Conservation (phyloP, 2,113 vertebrate species). For the Elaphurus davidianus region DNA sequence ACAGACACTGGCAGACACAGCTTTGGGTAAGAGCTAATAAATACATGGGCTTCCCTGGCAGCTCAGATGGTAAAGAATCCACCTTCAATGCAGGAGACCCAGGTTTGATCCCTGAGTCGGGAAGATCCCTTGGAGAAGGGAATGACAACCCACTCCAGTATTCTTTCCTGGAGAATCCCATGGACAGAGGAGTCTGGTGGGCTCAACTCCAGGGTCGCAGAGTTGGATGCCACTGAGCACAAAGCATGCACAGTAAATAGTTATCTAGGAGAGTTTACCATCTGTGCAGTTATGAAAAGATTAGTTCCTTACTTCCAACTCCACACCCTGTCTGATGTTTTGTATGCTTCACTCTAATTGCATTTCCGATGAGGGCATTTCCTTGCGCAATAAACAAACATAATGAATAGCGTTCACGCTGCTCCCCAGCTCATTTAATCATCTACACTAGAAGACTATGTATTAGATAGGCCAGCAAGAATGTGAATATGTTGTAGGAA, state of each 20-base stretch:
- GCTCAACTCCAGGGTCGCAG: fast-evolving
- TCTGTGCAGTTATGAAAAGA: neutral
- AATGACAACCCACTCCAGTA: neutral
- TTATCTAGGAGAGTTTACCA: neutral
- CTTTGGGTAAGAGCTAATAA: neutral
- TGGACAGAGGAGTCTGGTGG: neutral
- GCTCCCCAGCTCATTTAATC: neutral
- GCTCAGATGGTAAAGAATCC: neutral
- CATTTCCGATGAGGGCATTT: neutral
- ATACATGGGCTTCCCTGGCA: neutral
- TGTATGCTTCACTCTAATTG: neutral
- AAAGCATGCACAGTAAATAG: neutral
- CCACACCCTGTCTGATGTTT: neutral
- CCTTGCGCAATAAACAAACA: neutral
- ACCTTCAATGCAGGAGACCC: neutral
- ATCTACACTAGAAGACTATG: neutral
- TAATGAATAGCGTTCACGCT: neutral
- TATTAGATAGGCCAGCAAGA: neutral
- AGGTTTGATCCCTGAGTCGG: neutral
- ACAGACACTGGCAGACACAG: neutral
- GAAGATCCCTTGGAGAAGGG: neutral
- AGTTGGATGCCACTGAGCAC: neutral
- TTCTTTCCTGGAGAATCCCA: neutral
- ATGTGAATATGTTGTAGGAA: neutral
- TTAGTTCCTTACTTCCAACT: neutral